Evolutionary conservation across 1,140 invertebrate species (phyloP).

Genomic region (Lutraria rhynchaena): DNA sequence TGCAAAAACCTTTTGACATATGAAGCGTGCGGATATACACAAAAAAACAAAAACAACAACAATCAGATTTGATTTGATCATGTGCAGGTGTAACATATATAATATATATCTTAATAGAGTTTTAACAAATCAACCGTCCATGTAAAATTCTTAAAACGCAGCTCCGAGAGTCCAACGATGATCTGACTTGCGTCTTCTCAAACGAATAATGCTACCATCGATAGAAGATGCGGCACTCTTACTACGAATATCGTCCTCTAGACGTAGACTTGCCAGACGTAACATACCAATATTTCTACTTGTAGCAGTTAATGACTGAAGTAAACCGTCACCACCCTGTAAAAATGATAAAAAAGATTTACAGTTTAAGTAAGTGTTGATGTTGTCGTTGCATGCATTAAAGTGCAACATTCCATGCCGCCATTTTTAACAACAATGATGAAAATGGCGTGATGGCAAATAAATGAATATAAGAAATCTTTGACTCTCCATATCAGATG

Average conservation of each 20-base stretch:
- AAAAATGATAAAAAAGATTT: no score
- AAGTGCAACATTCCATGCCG: no score
- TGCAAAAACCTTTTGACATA: neutral
- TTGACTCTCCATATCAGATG: no score
- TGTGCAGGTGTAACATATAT: constrained; percentile 19
- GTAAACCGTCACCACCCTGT: constrained; percentile 77
- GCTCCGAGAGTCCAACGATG: constrained; percentile 79
- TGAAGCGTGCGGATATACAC: constrained; percentile 28
- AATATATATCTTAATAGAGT: constrained; percentile 9
- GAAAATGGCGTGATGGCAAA: no score
- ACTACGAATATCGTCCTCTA: constrained; percentile 77
- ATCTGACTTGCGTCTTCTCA: constrained; percentile 76
- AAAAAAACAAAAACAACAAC: constrained; percentile 22
- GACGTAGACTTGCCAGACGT: constrained; percentile 71
- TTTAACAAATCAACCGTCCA: constrained; percentile 15
- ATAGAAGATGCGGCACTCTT: constrained; percentile 75
- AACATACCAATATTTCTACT: constrained; percentile 80
- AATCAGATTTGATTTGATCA: constrained; percentile 26
- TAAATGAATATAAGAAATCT: no score
- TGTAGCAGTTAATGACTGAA: constrained; percentile 79
- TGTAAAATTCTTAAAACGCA: constrained; percentile 68
- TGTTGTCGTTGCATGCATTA: no score
- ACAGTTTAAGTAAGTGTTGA: no score
- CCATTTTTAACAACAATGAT: no score
- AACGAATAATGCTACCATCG: constrained; percentile 77